Evolutionary conservation across 2,797 vertebrate genomes (phyloP).

Genomic region (Enteromius unitaeniatus): DNA sequence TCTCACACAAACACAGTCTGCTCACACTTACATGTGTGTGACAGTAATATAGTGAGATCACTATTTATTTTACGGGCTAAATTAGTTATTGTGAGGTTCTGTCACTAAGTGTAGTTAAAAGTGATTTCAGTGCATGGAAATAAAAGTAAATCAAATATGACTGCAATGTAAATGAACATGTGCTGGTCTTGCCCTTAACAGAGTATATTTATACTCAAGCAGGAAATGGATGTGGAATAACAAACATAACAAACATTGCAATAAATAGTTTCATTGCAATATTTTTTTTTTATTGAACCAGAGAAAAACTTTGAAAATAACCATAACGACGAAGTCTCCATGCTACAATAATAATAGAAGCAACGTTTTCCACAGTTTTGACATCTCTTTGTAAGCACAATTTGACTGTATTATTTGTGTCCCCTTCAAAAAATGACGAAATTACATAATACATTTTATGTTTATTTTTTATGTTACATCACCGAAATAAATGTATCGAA

Average conservation of each 20-base stretch:
- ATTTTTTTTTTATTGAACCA: too few relatives aligned
- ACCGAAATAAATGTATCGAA: background rate
- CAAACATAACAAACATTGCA: too few relatives aligned
- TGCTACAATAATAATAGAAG: too few relatives aligned
- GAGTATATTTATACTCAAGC: background rate
- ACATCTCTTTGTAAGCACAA: too few relatives aligned
- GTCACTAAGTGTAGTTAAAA: background rate
- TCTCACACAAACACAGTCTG: slow-evolving; percentile 2
- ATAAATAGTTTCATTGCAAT: too few relatives aligned
- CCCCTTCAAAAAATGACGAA: too few relatives aligned
- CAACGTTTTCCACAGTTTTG: too few relatives aligned
- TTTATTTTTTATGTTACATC: too few relatives aligned
- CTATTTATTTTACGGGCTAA: slow-evolving; percentile 13
- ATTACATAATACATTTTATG: too few relatives aligned
- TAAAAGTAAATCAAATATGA: background rate
- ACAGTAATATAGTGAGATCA: slow-evolving; percentile 3
- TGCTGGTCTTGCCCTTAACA: background rate
- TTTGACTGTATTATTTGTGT: too few relatives aligned
- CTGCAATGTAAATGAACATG: background rate
- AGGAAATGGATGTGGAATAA: background rate
- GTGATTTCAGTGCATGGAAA: background rate
- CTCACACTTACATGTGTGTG: slow-evolving; percentile 7
- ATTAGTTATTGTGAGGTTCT: slow-evolving; percentile 17
- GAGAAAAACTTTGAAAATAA: too few relatives aligned
- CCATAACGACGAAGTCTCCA: too few relatives aligned